Evolutionary conservation across 2,888 invertebrate species (phyloP).

Genomic region (Neoscelio sp.): DNA sequence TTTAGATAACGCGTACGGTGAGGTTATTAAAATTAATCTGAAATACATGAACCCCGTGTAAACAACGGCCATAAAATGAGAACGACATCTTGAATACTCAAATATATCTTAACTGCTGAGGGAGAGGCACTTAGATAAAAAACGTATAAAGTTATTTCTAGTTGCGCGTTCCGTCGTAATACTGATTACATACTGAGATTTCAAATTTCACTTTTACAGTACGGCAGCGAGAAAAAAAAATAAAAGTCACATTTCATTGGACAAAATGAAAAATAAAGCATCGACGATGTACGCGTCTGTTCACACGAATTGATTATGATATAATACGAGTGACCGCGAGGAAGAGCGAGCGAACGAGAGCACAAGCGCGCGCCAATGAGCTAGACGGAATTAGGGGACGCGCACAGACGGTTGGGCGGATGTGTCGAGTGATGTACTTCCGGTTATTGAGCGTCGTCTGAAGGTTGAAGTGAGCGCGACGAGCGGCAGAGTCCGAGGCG

Average conservation of each 20-base stretch:
- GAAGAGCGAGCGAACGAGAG: conserved; percentile 60
- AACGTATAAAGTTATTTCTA: neutral
- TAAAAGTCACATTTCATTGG: neutral
- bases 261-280: neutral
- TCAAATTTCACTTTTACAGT: too few relatives aligned
- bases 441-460: conserved; percentile 81
- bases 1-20: conserved; percentile 12
- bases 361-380: conserved; percentile 65
- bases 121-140: conserved; percentile 30
- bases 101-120: conserved; percentile 66
- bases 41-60: conserved; percentile 64
- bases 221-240: too few relatives aligned
- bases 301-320: conserved; percentile 53
- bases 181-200: neutral
- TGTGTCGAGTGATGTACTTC: conserved; percentile 82
- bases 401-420: conserved; percentile 81
- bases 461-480: conserved; percentile 73
- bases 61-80: conserved; percentile 71
- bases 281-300: conserved; percentile 17
- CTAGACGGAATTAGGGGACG: conserved; percentile 80
- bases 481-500: conserved; percentile 68
- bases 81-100: conserved; percentile 27
- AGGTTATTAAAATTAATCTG: conserved; percentile 63
- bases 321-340: conserved; percentile 66
- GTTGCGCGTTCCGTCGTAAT: neutral